phyloP scores from a whole-genome alignment of 2,797 vertebrate species.

The Glossophaga mutica region DNA sequence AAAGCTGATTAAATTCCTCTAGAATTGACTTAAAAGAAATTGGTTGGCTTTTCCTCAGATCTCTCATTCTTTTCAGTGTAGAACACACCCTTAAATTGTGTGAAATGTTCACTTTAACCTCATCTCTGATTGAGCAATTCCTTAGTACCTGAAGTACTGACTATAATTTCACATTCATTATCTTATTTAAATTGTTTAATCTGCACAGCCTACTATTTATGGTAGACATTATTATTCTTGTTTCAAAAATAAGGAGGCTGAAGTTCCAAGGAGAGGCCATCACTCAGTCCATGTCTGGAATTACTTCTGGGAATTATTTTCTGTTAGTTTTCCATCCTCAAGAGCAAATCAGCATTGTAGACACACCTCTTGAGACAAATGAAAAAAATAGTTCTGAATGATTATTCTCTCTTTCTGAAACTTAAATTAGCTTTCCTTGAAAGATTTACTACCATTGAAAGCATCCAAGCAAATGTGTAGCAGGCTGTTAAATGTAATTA shows the following conservation, averaged over 20 bases:
- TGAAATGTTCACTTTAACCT: background rate
- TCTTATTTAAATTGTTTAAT: background rate
- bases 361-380: slow-evolving; percentile 3
- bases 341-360: background rate
- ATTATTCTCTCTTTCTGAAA: slow-evolving; percentile 9
- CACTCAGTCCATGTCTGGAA: background rate
- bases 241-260: background rate
- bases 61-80: background rate
- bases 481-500: background rate
- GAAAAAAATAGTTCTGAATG: background rate
- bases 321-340: background rate
- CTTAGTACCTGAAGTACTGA: background rate
- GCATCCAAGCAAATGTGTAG: background rate
- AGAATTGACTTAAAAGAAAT: background rate
- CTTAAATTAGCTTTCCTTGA: background rate
- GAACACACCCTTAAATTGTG: background rate
- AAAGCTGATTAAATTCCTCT: background rate
- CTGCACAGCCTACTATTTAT: background rate
- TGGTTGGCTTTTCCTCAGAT: background rate
- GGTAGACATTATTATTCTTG: background rate
- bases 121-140: background rate
- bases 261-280: background rate
- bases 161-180: background rate
- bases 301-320: background rate
- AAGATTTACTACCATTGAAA: background rate